These are phyloP conservation scores for Vollenhovia emeryi DNA, from an alignment of 1,140 invertebrate species.

Conservation along the genomic window DNA sequence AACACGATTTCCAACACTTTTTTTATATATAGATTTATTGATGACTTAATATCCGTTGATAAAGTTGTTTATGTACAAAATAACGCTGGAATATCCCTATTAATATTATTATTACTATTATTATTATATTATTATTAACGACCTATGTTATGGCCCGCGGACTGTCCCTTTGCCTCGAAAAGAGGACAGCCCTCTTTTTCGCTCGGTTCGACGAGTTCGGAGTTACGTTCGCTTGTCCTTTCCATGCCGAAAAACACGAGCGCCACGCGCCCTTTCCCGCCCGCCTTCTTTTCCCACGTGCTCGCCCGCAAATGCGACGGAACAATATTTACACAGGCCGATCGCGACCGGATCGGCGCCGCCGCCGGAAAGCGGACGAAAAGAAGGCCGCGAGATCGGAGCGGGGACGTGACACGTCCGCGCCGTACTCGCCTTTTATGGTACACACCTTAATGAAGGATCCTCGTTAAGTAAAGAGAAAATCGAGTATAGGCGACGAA, in stretches of 20 bases:
- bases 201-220: constrained; percentile 55
- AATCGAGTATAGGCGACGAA: constrained; percentile 75
- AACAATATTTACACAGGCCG: constrained; percentile 66
- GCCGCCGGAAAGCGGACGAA: background rate
- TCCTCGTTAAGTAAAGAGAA: constrained; percentile 69
- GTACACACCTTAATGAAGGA: constrained; percentile 68
- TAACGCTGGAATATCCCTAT: constrained; percentile 82
- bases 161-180: constrained; percentile 42
- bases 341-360: constrained; percentile 28
- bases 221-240: constrained; percentile 54
- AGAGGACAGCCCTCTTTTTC: constrained; percentile 47
- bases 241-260: constrained; percentile 63
- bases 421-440: constrained; percentile 42
- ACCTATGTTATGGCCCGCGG: constrained; percentile 73
- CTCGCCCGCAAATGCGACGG: background rate
- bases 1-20: constrained; percentile 26
- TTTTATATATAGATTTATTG: constrained; percentile 79
- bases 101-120: constrained; percentile 63
- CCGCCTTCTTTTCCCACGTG: constrained; percentile 31
- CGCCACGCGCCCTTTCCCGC: constrained; percentile 22
- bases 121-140: constrained; percentile 65
- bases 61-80: constrained; percentile 83
- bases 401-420: background rate
- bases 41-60: constrained; percentile 82
- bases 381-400: constrained; percentile 49